phyloP scores from a whole-genome alignment of 92 coral and sea anemone species.

The Plumapathes pennacea region DNA sequence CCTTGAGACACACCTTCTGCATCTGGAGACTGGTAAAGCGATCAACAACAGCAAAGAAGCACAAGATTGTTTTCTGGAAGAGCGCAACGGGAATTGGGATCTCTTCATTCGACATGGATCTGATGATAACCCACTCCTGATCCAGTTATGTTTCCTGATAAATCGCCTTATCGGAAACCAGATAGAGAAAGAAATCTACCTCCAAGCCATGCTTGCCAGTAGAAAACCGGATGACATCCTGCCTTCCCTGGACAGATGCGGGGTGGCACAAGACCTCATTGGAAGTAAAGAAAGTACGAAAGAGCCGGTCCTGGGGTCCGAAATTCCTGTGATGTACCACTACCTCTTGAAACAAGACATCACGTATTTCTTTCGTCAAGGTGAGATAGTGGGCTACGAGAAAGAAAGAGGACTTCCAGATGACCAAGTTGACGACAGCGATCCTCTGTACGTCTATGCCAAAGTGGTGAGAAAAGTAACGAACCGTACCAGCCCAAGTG shows the following conservation, averaged over 20 bases:
- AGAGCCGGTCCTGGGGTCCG: slow-evolving; percentile 87
- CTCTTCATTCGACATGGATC: slow-evolving; percentile 76
- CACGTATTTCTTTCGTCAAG: slow-evolving; percentile 86
- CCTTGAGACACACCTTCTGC: slow-evolving; percentile 77
- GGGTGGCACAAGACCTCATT: slow-evolving; percentile 83
- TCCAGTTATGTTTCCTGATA: slow-evolving; percentile 76
- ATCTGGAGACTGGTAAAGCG: slow-evolving; percentile 67
- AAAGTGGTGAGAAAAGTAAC: slow-evolving; percentile 81
- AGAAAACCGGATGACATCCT: slow-evolving; percentile 85
- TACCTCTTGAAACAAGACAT: slow-evolving; percentile 85
- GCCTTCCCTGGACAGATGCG: slow-evolving; percentile 76
- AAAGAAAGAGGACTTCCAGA: slow-evolving; percentile 66
- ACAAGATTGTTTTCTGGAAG: slow-evolving; percentile 89
- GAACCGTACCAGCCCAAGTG: slow-evolving; percentile 44
- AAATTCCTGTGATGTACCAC: slow-evolving; percentile 93
- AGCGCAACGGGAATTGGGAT: slow-evolving; percentile 67
- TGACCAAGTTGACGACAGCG: slow-evolving; percentile 68
- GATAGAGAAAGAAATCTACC: slow-evolving; percentile 75
- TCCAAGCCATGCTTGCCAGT: slow-evolving; percentile 86
- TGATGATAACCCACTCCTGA: slow-evolving; percentile 79
- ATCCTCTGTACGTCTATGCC: slow-evolving; percentile 79
- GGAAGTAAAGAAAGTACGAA: slow-evolving; percentile 69
- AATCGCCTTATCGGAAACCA: slow-evolving; percentile 75
- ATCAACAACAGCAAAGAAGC: slow-evolving; percentile 73
- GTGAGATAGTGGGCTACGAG: slow-evolving; percentile 95